Evolutionary conservation across 2,888 invertebrate genomes (phyloP), one percentile per base, ranked within the genome.

Genomic region (Lutraria lutraria): DNA sequence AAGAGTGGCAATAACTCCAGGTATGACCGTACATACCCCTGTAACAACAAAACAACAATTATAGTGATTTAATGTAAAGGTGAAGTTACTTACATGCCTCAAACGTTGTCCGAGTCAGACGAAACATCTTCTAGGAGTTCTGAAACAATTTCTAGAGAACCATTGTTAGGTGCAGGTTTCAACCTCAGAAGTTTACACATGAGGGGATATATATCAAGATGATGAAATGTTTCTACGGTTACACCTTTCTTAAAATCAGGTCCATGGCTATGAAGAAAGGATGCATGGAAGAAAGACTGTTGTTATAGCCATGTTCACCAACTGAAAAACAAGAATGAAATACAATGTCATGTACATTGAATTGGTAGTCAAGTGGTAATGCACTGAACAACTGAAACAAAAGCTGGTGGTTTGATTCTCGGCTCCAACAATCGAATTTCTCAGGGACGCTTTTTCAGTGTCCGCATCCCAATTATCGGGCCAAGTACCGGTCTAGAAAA

Each of bases 251-350:
- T 96, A 91, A 96, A 96, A 6, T 94, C 94, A 54, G 96, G 96
- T 6, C 98, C 92, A 97, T 97, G 0, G 98, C 98, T 94, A 98
- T 97, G 95, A 98, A 98, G 94, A 98, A 97, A 10, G 98, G 97
- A 93, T 97, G 97, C 98, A 98, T 98, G 82, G 97, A 96, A 79
- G 95, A 90, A 1, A 97, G 96, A 81, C 96, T 96, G 94, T 98
- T 96, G 94, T 96, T 95, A 92, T 96, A 97, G 13, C 97, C 97
- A 95, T 97, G 97, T 80, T 95, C 93, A 60, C 97, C 97, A 52
- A 83, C 95, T 95, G 92, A 43, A 91, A 90, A 15, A 72, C 60
- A 72, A 63, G 29, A 72, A 83, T n/a, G 25, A 25, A 6, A n/a
- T 34, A 43, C 15, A 21, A 2, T n/a, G n/a, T 72, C 34, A 15